A percentile compares a stretch with the other conserved stretches of the same genome.
These are phyloP conservation scores for Phalacrocorax pelagicus DNA, from an alignment of 2,113 vertebrate species.

Conservation along the genomic window DNA sequence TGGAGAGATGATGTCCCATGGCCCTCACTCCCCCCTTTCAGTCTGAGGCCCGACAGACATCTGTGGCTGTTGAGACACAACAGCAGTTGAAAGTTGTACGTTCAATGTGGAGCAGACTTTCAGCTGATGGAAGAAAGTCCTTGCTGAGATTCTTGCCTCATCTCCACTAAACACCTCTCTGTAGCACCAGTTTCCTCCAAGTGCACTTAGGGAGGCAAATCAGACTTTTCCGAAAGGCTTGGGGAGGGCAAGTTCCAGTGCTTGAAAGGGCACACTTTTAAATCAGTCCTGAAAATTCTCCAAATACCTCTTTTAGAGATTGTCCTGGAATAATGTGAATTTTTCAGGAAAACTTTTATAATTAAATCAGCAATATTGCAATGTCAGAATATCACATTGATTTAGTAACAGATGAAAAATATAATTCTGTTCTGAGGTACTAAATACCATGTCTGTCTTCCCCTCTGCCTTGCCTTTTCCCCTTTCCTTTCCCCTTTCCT, in stretches of 20 bases:
- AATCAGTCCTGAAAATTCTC: neutral
- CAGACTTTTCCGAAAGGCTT: neutral
- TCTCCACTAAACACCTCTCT: neutral
- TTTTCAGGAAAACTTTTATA: neutral
- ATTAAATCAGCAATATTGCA: neutral
- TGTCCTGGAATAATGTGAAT: neutral
- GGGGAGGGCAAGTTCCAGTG: neutral
- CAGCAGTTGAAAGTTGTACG: neutral
- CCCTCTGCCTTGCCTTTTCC: no score
- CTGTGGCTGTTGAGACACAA: neutral
- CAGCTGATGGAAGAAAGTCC: neutral
- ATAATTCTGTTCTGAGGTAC: neutral
- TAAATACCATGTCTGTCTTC: neutral
- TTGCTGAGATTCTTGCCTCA: neutral
- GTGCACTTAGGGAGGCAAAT: neutral
- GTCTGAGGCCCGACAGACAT: accelerated
- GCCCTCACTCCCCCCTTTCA: accelerated
- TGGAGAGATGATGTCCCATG: accelerated
- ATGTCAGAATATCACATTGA: neutral
- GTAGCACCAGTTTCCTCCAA: neutral
- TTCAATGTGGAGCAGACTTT: neutral
- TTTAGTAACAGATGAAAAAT: neutral
- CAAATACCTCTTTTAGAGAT: neutral
- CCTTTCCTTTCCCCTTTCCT: no score
- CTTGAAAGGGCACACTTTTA: neutral